Evolutionary conservation across 2,797 vertebrate species (phyloP).

Genomic region (Premnoplex brunnescens): DNA sequence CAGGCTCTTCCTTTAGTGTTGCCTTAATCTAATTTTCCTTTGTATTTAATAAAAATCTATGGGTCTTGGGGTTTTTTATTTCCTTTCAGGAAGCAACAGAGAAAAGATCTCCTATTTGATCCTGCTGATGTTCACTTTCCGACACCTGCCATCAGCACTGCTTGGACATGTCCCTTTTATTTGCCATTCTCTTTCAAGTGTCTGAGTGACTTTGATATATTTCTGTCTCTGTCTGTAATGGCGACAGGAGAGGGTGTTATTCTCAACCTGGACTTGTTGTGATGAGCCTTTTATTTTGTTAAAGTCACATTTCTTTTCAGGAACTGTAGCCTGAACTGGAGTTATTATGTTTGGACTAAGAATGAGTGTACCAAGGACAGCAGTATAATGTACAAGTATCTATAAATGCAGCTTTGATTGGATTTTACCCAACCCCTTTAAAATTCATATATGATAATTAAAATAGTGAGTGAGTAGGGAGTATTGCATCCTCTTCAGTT

Average conservation of each 20-base stretch:
- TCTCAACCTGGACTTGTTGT: slow-evolving; percentile 74
- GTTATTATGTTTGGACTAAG: slow-evolving; percentile 27
- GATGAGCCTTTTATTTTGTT: slow-evolving; percentile 76
- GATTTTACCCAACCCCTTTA: slow-evolving; percentile 39
- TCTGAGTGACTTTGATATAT: slow-evolving; percentile 79
- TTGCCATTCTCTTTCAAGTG: slow-evolving; percentile 84
- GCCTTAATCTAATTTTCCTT: slow-evolving; percentile 52
- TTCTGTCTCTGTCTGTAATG: slow-evolving; percentile 78
- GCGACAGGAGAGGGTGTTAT: slow-evolving; percentile 75
- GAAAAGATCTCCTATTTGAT: slow-evolving; percentile 78
- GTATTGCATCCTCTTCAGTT: slow-evolving; percentile 29
- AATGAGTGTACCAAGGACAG: slow-evolving; percentile 17
- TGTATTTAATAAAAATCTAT: slow-evolving; percentile 52
- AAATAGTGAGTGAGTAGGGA: slow-evolving; percentile 13
- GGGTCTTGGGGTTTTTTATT: slow-evolving; percentile 61
- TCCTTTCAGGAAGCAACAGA: slow-evolving; percentile 78
- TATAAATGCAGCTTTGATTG: slow-evolving; percentile 24
- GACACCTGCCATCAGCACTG: slow-evolving; percentile 78
- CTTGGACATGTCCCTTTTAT: slow-evolving; percentile 82
- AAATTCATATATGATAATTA: slow-evolving; percentile 56
- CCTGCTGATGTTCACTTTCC: slow-evolving; percentile 74
- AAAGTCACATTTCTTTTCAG: slow-evolving; percentile 68
- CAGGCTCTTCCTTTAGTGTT: slow-evolving; percentile 12
- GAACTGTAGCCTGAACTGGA: slow-evolving; percentile 48
- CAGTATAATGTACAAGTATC: not conserved